Evolutionary conservation across 2,113 vertebrate genomes (phyloP).

Genomic region (Eulemur macaco): DNA sequence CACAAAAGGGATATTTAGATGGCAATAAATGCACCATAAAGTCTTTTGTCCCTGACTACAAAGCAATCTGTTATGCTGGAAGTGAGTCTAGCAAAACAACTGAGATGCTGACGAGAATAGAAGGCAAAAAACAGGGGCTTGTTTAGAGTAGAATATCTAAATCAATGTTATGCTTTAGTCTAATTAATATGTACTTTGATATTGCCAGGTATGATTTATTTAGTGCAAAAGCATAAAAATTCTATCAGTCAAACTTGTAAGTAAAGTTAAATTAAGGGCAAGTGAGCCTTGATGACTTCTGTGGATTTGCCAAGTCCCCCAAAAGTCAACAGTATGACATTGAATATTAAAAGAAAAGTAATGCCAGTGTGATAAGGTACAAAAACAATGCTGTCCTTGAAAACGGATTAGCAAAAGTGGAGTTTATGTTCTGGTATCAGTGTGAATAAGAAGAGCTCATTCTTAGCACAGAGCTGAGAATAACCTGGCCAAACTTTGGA

Average conservation of each 20-base stretch:
- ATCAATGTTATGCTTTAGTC: background rate
- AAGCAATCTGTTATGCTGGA: conserved; percentile 6
- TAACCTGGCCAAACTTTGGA: background rate
- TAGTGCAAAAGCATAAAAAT: background rate
- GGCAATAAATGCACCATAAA: background rate
- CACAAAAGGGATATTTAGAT: conserved; percentile 33
- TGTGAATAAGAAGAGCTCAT: conserved; percentile 35
- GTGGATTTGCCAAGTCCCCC: background rate
- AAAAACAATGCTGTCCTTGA: background rate
- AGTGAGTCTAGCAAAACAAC: conserved; percentile 57
- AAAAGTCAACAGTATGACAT: background rate
- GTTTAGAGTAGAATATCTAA: background rate
- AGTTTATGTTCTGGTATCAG: background rate
- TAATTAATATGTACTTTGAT: conserved; percentile 53
- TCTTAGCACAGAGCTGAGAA: conserved; percentile 13
- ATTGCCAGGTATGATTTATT: background rate
- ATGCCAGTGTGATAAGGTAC: background rate
- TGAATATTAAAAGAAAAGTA: conserved; percentile 39
- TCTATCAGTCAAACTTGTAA: conserved; percentile 33
- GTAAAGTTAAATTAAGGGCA: conserved; percentile 15
- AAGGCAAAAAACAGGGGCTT: conserved; percentile 44
- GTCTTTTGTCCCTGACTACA: conserved; percentile 34
- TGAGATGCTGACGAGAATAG: conserved; percentile 33
- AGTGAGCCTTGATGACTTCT: background rate
- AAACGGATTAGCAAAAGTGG: background rate